These are phyloP conservation scores for Sussaba pulchella DNA, from an alignment of 2,888 invertebrate species.

Conservation along the genomic window DNA sequence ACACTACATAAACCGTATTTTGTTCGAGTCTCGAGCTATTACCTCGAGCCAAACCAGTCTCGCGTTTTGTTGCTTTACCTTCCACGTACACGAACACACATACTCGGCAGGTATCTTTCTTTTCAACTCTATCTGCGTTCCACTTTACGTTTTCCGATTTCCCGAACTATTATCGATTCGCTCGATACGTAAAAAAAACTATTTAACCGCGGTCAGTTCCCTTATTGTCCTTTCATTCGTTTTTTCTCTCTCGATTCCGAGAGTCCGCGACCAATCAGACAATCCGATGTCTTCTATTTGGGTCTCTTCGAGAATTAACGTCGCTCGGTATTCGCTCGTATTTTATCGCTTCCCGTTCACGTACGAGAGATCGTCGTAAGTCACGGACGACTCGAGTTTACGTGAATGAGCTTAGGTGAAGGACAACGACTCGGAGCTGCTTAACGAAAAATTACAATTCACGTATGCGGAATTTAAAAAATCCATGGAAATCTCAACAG, in stretches of 20 bases:
- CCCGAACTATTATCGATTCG: slow-evolving; percentile 24
- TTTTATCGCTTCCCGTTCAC: background rate
- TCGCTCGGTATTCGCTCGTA: background rate
- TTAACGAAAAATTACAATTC: background rate
- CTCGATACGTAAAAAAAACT: slow-evolving; percentile 22
- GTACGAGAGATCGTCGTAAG: slow-evolving; percentile 5
- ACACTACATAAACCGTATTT: slow-evolving; percentile 50
- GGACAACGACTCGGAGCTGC: background rate
- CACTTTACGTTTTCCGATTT: slow-evolving; percentile 19
- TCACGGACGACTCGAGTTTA: background rate
- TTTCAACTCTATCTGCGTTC: background rate
- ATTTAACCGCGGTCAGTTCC: slow-evolving; percentile 21
- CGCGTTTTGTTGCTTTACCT: background rate
- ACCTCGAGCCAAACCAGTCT: slow-evolving; percentile 18
- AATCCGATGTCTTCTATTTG: background rate
- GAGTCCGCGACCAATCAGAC: background rate
- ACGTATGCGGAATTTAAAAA: too few species aligned
- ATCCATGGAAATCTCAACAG: too few species aligned
- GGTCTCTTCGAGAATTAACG: slow-evolving; percentile 4
- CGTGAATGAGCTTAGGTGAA: background rate
- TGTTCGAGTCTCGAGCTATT: slow-evolving; percentile 49
- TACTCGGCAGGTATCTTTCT: background rate
- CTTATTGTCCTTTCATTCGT: slow-evolving; percentile 1
- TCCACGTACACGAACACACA: slow-evolving; percentile 6
- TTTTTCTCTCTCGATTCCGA: slow-evolving; percentile 5